Percentiles rank a stretch among this genome's conserved stretches.
phyloP scores from a whole-genome alignment of 1,140 invertebrate species.

The Callitettix versicolor region DNA sequence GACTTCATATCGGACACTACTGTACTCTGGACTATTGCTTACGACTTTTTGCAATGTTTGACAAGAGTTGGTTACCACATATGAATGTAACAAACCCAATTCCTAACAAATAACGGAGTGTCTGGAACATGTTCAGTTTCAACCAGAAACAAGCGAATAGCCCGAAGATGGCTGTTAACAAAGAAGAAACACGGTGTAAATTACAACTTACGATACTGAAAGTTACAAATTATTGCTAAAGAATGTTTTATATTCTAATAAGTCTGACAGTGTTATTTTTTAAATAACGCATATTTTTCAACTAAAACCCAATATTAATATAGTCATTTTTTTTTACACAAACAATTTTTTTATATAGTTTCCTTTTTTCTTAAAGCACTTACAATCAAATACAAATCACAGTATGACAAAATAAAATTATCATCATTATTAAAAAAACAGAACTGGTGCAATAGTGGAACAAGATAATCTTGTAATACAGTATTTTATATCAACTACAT shows the following conservation, averaged over 20 bases:
- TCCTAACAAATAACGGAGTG: slow-evolving; percentile 78
- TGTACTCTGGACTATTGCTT: too few relatives aligned
- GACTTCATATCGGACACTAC: too few relatives aligned
- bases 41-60: slow-evolving; percentile 48
- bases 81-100: slow-evolving; percentile 81
- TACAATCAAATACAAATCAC: too few relatives aligned
- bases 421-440: too few relatives aligned
- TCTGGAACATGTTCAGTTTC: slow-evolving; percentile 89
- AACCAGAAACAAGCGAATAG: slow-evolving; percentile 88
- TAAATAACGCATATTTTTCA: not conserved
- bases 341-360: too few relatives aligned
- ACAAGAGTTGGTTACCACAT: slow-evolving; percentile 80
- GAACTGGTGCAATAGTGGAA: too few relatives aligned
- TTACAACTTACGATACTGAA: slow-evolving; percentile 6
- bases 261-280: too few relatives aligned
- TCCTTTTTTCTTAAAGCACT: too few relatives aligned
- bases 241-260: not conserved
- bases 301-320: not conserved
- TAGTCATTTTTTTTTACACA: not conserved
- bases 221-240: not conserved
- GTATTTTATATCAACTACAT: too few relatives aligned
- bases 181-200: slow-evolving; percentile 15
- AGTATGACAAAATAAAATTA: too few relatives aligned
- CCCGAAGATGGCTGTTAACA: slow-evolving; percentile 62
- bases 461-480: too few relatives aligned